phyloP scores from a whole-genome alignment of 2,888 invertebrate species.

The Minunthozetes semirufus region DNA sequence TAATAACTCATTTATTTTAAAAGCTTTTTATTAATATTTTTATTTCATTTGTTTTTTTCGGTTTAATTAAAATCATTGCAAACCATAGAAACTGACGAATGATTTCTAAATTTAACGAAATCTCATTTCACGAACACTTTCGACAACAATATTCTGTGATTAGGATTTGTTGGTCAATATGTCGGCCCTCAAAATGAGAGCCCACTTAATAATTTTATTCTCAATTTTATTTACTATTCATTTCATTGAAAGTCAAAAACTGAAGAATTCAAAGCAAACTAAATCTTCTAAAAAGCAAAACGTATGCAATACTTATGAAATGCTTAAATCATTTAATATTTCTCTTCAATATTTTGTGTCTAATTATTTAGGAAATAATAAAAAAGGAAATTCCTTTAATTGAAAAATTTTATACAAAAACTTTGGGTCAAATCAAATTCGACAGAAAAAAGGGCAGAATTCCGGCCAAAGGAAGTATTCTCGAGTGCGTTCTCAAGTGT shows the following conservation, averaged over 20 bases:
- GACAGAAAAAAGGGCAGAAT: neutral
- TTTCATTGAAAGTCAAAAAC: neutral
- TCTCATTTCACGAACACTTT: too few relatives aligned
- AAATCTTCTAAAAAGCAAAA: neutral
- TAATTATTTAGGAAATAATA: neutral
- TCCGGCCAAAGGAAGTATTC: neutral
- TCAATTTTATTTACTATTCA: neutral
- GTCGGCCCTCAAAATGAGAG: neutral
- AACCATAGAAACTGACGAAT: too few relatives aligned
- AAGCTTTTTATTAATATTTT: too few relatives aligned
- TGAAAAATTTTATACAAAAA: constrained; percentile 15
- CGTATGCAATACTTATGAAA: neutral
- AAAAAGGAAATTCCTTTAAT: neutral
- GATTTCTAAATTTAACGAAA: too few relatives aligned
- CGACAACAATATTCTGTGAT: too few relatives aligned
- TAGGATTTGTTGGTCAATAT: too few relatives aligned
- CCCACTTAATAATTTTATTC: neutral
- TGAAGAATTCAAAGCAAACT: neutral
- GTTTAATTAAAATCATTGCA: too few relatives aligned
- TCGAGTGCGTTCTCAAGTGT: constrained; percentile 18
- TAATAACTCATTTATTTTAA: too few relatives aligned
- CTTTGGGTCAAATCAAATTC: constrained; percentile 9
- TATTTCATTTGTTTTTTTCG: too few relatives aligned
- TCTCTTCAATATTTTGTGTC: too few relatives aligned
- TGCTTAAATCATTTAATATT: neutral